A percentile compares a stretch with the other conserved stretches of the same genome.
These are phyloP conservation scores for Drosophila nikananu DNA, from an alignment of 1,140 invertebrate species.

Conservation along the genomic window DNA sequence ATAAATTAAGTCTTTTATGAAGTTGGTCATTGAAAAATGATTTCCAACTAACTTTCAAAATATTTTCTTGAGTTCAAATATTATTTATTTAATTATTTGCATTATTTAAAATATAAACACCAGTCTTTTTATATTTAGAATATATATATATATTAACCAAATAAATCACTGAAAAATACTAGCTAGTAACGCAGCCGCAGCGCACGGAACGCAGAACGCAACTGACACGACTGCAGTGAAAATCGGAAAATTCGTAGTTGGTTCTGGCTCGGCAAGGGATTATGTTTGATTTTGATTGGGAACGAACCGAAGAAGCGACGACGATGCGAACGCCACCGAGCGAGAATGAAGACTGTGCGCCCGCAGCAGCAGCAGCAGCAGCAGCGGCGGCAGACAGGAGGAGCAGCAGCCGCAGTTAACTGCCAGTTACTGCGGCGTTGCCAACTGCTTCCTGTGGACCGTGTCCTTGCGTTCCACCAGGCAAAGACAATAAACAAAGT, in stretches of 20 bases:
- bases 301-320: conserved; percentile 26
- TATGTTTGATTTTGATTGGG: conserved; percentile 3
- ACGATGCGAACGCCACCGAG: conserved; percentile 60
- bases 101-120: not conserved
- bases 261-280: conserved; percentile 6
- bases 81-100: not conserved
- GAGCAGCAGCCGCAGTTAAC: conserved; percentile 42
- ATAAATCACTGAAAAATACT: conserved; percentile 4
- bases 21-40: not conserved
- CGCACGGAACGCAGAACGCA: conserved; percentile 61
- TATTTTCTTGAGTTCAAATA: not conserved
- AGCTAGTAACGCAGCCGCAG: conserved; percentile 41
- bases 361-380: conserved; percentile 15
- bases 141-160: not conserved
- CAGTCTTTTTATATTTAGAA: not conserved
- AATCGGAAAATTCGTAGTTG: conserved; percentile 35
- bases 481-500: conserved; percentile 36
- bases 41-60: not conserved
- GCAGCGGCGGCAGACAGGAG: conserved; percentile 15
- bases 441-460: conserved; percentile 42
- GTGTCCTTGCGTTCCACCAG: conserved; percentile 10
- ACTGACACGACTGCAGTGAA: conserved; percentile 54
- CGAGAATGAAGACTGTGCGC: conserved; percentile 53
- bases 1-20: not conserved
- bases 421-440: conserved; percentile 34